Base-by-base conservation (phyloP, 2,113 vertebrate genomes). In the Typhlomys cinereus region DNA sequence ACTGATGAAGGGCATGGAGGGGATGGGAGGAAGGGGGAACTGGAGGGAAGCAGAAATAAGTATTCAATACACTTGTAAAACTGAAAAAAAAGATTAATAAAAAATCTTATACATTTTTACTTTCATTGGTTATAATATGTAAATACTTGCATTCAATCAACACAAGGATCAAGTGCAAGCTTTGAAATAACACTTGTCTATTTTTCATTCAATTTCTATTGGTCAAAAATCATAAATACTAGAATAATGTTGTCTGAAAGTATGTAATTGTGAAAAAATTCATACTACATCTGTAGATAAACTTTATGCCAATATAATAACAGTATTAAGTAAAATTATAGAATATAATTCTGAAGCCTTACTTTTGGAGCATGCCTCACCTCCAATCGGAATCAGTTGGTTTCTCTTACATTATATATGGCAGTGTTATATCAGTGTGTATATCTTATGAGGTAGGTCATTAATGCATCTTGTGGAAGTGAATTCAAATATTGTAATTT, bases 121-220 rank as follows among this genome's bases (percentile, higher is more conserved):
- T 78, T 61, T 3, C 84, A 70, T 61, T 76, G 78, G 27, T 41
- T 36, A n/a, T 66, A 57, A 14, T 11, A 21, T 69, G 23, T 18
- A 62, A 52, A 76, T 79, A 75, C 36, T 57, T 46, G 36, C 71
- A 75, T 54, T 80, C 90, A 74, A 89, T n/a, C n/a, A 91, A 41
- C 39, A 71, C 61, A 71, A 93, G 25, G 25, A 50, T 67, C 11
- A 75, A n/a, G 50, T 0, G 50, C 21, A 84, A 57, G 20, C 12
- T 78, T 5, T 85, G 27, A 36, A 20, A 64, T 66, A 52, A 1
- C 12, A 91, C 36, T 34, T 73, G 15, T 74, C 66, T 74, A 61
- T 64, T 39, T 7, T n/a, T n/a, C n/a, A n/a, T n/a, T n/a, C n/a
- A n/a, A n/a, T 76, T 54, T 13, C 34, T 2, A 25, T 31, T 69